phyloP scores from a whole-genome alignment of 2,797 vertebrate species.

The Alectoris magna region DNA sequence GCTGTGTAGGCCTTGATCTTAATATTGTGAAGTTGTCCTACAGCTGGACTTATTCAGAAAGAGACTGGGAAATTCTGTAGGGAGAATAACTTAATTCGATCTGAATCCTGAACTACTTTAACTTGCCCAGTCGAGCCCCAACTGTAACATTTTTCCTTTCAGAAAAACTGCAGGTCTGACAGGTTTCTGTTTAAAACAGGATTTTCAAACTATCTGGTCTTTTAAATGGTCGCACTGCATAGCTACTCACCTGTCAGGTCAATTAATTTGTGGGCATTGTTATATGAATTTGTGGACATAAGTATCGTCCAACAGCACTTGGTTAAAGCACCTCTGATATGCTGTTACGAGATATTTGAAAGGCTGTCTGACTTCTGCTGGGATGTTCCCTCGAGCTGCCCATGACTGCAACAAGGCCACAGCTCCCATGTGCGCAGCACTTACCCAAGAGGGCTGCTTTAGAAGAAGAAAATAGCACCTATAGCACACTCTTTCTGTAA shows the following conservation, averaged over 20 bases:
- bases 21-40: fast-evolving
- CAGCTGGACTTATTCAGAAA: not conserved
- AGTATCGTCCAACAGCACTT: fast-evolving
- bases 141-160: not conserved
- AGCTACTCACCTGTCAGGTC: not conserved
- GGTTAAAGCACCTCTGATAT: not conserved
- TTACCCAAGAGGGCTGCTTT: not conserved
- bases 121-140: fast-evolving
- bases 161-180: fast-evolving
- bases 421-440: not conserved
- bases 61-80: not conserved
- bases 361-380: fast-evolving
- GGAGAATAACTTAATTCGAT: fast-evolving
- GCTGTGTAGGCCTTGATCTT: fast-evolving
- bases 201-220: fast-evolving
- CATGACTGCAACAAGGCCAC: fast-evolving
- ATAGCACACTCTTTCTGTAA: not conserved
- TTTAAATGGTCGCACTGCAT: too few species aligned
- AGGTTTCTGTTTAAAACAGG: fast-evolving
- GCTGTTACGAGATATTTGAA: fast-evolving
- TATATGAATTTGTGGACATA: not conserved
- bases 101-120: fast-evolving
- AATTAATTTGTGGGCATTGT: fast-evolving
- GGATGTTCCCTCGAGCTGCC: not conserved
- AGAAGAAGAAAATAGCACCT: not conserved